These are phyloP conservation scores for Pseudorhiza aurosa DNA, from an alignment of 30 jellyfish, hydroid and myxozoan genomes.

Conservation along the genomic window DNA sequence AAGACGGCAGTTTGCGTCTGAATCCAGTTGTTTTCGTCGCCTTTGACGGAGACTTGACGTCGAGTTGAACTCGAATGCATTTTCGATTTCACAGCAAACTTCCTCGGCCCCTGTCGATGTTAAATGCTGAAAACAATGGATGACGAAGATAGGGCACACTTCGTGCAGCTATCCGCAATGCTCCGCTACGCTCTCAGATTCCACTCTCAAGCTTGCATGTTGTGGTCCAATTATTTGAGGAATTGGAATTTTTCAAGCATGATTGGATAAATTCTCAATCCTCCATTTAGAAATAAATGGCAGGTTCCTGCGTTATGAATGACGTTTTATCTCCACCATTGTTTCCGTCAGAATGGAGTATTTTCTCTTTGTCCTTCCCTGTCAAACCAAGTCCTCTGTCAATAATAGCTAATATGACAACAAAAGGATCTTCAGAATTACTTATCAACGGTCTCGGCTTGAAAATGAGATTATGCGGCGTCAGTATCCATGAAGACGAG, in stretches of 20 bases:
- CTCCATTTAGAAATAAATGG: not conserved
- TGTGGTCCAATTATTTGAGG: too few species aligned
- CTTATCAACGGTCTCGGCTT: conserved; percentile 8
- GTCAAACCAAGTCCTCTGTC: conserved; percentile 7
- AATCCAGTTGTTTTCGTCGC: conserved; percentile 97
- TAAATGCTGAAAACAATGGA: too few species aligned
- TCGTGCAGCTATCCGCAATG: too few species aligned
- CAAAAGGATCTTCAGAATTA: not conserved
- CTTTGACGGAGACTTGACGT: conserved; percentile 76
- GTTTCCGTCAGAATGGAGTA: conserved; percentile 7
- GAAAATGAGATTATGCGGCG: conserved; percentile 22
- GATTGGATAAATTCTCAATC: conserved; percentile 3
- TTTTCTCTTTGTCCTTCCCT: conserved; percentile 5
- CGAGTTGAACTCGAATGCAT: too few species aligned
- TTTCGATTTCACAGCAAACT: too few species aligned
- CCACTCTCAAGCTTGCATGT: too few species aligned
- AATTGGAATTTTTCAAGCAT: conserved; percentile 1
- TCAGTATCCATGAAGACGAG: not conserved
- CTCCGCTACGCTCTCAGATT: too few species aligned
- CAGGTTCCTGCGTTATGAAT: not conserved
- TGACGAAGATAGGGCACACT: too few species aligned
- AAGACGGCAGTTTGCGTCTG: conserved; percentile 96
- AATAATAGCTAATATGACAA: not conserved
- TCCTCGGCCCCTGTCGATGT: too few species aligned
- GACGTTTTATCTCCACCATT: conserved; percentile 1